Evolutionary conservation across 2,888 invertebrate genomes (phyloP).

Genomic region (Ennomos fuscantarius): DNA sequence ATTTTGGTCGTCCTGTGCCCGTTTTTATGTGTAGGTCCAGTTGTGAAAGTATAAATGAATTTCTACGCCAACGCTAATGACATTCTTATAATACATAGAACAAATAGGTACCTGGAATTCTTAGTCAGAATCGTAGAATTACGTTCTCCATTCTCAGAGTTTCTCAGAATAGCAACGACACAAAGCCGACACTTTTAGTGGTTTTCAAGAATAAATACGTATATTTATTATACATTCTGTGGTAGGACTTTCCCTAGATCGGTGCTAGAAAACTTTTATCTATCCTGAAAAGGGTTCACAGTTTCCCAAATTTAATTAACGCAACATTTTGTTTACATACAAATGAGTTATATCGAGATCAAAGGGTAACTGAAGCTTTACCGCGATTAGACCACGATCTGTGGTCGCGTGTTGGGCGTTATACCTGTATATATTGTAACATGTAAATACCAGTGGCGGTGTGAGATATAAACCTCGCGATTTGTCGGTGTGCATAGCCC

Average conservation of each 20-base stretch:
- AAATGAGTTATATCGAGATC: slow-evolving; percentile 20
- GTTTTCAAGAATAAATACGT: no score
- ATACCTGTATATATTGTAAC: no score
- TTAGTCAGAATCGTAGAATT: no score
- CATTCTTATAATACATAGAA: no score
- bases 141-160: no score
- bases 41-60: slow-evolving; percentile 12
- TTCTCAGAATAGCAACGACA: no score
- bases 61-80: neutral
- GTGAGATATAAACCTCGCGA: no score
- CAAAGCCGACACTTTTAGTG: no score
- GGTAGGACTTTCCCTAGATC: neutral
- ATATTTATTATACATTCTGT: neutral
- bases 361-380: slow-evolving; percentile 19
- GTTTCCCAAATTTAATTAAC: slow-evolving; percentile 20
- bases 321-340: slow-evolving; percentile 17
- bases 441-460: no score
- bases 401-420: slow-evolving; percentile 2
- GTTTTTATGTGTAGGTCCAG: slow-evolving; percentile 12
- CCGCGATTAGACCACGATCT: slow-evolving; percentile 11
- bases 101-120: no score
- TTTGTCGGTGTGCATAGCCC: no score
- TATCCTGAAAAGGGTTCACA: slow-evolving; percentile 4
- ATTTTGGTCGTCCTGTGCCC: slow-evolving; percentile 27
- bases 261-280: no score